phyloP scores from a whole-genome alignment of 2,888 invertebrate species.

The Xestia c-nigrum region DNA sequence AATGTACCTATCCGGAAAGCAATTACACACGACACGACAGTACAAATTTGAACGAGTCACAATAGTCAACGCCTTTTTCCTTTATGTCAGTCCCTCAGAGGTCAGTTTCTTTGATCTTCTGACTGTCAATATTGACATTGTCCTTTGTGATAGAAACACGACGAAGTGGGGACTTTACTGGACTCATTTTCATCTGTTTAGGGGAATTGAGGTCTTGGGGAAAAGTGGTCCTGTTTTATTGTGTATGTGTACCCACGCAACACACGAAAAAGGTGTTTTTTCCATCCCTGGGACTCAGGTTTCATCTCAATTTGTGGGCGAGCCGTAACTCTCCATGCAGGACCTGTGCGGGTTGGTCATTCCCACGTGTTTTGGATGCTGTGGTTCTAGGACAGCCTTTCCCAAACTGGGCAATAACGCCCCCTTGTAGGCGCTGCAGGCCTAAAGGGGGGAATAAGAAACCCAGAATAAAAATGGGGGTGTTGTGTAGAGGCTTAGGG shows the following conservation, averaged over 20 bases:
- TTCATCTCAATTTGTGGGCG: no score
- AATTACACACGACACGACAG: constrained; percentile 58
- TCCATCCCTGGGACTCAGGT: no score
- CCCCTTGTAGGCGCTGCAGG: no score
- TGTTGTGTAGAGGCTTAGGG: no score
- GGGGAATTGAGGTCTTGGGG: neutral
- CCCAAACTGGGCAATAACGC: no score
- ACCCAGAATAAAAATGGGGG: no score
- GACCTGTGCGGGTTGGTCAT: no score
- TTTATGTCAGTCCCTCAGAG: constrained; percentile 36
- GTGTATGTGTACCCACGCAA: neutral
- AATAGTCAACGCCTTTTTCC: constrained; percentile 52
- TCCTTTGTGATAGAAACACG: constrained; percentile 34
- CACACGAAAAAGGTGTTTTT: no score
- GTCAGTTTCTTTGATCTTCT: constrained; percentile 65
- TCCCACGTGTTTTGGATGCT: no score
- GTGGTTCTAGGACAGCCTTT: no score
- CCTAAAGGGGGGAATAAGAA: no score
- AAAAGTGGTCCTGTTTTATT: neutral
- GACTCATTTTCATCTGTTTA: constrained; percentile 27
- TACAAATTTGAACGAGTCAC: constrained; percentile 62
- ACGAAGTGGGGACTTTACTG: neutral
- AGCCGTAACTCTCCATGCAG: no score
- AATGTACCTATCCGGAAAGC: constrained; percentile 57
- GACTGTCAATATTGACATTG: constrained; percentile 56